phyloP scores from a whole-genome alignment of 2,797 vertebrate genomes.

The Enteromius unitaeniatus region DNA sequence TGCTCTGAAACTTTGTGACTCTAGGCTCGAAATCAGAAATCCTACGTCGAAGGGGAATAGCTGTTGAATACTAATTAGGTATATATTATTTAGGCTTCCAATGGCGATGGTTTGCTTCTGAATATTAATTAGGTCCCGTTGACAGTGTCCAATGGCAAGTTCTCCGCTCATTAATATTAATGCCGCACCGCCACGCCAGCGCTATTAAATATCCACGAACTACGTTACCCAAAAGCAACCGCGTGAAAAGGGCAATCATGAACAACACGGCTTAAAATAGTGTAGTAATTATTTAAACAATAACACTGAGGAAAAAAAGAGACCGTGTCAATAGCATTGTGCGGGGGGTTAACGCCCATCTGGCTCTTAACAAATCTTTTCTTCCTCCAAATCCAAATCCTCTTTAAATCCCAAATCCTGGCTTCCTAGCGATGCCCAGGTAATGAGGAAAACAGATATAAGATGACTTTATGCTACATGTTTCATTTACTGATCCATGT shows the following conservation, averaged over 20 bases:
- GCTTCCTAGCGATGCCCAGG: too few relatives aligned
- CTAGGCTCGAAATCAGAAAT: neutral
- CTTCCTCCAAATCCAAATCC: too few relatives aligned
- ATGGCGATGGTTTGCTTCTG: neutral
- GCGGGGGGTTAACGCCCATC: too few relatives aligned
- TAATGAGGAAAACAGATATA: too few relatives aligned
- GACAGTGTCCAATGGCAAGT: neutral
- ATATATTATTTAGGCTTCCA: neutral
- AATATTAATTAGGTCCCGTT: neutral
- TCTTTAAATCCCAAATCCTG: too few relatives aligned
- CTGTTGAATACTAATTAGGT: slow-evolving; percentile 11
- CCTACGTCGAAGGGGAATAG: neutral
- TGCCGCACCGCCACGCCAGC: slow-evolving; percentile 25
- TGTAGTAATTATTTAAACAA: neutral
- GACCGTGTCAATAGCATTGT: neutral
- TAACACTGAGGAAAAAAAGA: too few relatives aligned
- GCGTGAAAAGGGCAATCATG: neutral
- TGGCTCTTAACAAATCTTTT: too few relatives aligned
- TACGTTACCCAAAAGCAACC: slow-evolving; percentile 33
- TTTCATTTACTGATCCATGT: too few relatives aligned
- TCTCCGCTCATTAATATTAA: slow-evolving; percentile 1
- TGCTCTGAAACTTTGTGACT: neutral
- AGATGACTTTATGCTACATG: too few relatives aligned
- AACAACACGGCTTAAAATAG: neutral
- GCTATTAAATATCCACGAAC: neutral